A percentile compares a stretch with the other conserved stretches of the same genome.
Conservation (phyloP, 1,140 invertebrate species). For the Lepidostoma basale region DNA sequence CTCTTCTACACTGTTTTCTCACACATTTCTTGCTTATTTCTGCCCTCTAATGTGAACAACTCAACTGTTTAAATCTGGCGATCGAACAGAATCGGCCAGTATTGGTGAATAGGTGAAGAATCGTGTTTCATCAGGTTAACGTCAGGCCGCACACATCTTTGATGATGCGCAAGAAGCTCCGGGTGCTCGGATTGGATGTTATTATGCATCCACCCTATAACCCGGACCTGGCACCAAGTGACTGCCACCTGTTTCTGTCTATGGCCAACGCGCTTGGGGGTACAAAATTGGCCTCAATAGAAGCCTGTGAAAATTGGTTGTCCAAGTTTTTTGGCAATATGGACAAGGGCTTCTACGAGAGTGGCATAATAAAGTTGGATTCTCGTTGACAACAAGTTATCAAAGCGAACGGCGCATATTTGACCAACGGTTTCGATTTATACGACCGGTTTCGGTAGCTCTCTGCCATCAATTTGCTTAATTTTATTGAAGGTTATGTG, state of each 20-base stretch:
- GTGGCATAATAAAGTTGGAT: not conserved
- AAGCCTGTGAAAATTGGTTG: slow-evolving; percentile 9
- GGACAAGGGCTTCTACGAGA: not conserved
- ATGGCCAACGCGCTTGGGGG: slow-evolving; percentile 6
- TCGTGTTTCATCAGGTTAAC: slow-evolving; percentile 4
- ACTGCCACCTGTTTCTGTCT: not conserved
- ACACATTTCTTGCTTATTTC: no score
- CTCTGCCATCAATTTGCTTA: no score
- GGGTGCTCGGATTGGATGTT: slow-evolving; percentile 1
- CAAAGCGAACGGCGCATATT: not conserved
- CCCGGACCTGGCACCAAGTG: not conserved
- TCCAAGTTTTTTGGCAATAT: slow-evolving; percentile 6
- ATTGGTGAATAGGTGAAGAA: slow-evolving; percentile 1
- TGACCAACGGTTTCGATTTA: no score
- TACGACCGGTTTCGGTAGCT: no score
- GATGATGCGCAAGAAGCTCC: not conserved
- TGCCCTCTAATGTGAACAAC: not conserved
- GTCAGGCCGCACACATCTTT: slow-evolving; percentile 5
- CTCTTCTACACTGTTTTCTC: no score
- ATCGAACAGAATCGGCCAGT: not conserved
- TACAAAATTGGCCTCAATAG: slow-evolving; percentile 3
- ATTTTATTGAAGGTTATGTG: no score
- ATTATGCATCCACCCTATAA: not conserved
- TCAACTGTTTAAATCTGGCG: not conserved
- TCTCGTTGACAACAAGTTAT: not conserved